phyloP scores from a whole-genome alignment of 2,797 vertebrate genomes.

The Sebastes oblongus region DNA sequence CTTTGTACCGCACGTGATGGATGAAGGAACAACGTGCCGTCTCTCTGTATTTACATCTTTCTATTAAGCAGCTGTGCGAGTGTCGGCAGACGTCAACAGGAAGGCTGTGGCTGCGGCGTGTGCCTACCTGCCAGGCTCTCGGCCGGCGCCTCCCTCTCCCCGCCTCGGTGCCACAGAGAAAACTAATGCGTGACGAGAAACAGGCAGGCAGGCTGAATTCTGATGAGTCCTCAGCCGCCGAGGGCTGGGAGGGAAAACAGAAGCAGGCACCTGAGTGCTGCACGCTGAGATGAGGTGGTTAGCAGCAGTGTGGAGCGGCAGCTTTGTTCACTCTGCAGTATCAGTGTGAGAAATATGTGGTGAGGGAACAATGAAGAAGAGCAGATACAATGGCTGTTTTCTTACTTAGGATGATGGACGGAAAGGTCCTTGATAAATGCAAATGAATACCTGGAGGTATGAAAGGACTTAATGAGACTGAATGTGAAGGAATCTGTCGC shows the following conservation, averaged over 20 bases:
- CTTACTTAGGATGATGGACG: neutral
- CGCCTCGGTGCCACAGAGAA: conserved; percentile 21
- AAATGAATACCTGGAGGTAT: conserved; percentile 3
- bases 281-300: conserved; percentile 52
- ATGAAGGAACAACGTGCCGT: neutral
- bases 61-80: conserved; percentile 37
- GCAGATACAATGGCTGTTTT: conserved; percentile 21
- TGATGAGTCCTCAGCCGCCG: conserved; percentile 55
- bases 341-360: conserved; percentile 32
- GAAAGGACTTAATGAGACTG: conserved; percentile 5
- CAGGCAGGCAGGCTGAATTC: conserved; percentile 60
- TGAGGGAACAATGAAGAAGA: conserved; percentile 19
- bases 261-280: conserved; percentile 48
- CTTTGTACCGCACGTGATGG: conserved; percentile 2
- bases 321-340: conserved; percentile 45
- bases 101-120: conserved; percentile 44
- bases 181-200: conserved; percentile 49
- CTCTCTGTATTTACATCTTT: conserved; percentile 42
- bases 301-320: conserved; percentile 28
- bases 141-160: conserved; percentile 10
- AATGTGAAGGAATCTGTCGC: neutral
- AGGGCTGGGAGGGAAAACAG: conserved; percentile 38
- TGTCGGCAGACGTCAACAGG: conserved; percentile 49
- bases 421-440: conserved; percentile 15
- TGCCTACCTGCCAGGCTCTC: conserved; percentile 34